phyloP scores from a whole-genome alignment of 2,888 invertebrate species.

The Eupithecia subumbrata region DNA sequence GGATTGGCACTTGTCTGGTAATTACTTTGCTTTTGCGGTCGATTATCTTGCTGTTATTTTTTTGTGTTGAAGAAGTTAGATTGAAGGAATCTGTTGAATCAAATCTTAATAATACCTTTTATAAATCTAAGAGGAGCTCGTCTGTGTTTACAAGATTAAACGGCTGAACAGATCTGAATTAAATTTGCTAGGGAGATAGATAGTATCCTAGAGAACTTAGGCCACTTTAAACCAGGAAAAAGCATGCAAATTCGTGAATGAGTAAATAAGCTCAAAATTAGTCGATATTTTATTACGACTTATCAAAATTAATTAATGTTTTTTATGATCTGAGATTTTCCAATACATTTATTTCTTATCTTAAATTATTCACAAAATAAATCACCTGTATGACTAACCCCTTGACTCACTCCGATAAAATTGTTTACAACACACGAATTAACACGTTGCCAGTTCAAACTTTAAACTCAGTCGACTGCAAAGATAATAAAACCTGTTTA shows the following conservation, averaged over 20 bases:
- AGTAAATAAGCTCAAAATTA: background rate
- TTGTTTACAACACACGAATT: background rate
- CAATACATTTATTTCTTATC: background rate
- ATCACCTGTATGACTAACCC: background rate
- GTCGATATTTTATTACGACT: background rate
- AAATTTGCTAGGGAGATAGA: background rate
- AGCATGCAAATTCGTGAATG: background rate
- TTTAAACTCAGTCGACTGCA: constrained; percentile 17
- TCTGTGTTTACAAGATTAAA: background rate
- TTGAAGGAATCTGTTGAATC: background rate
- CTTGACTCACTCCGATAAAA: background rate
- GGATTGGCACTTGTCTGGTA: background rate
- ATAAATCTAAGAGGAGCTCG: too few relatives aligned
- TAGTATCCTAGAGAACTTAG: background rate
- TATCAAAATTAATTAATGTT: background rate
- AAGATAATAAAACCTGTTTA: constrained; percentile 26
- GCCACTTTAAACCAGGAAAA: background rate
- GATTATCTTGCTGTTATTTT: background rate
- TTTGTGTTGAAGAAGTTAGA: too few relatives aligned
- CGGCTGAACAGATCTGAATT: background rate
- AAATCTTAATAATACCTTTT: too few relatives aligned
- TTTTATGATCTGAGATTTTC: background rate
- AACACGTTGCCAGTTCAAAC: constrained; percentile 10
- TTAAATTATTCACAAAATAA: background rate
- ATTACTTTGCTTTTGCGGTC: background rate